These are phyloP conservation scores for Cheiracanthium punctorium DNA, from an alignment of 2,888 invertebrate genomes.

Conservation along the genomic window DNA sequence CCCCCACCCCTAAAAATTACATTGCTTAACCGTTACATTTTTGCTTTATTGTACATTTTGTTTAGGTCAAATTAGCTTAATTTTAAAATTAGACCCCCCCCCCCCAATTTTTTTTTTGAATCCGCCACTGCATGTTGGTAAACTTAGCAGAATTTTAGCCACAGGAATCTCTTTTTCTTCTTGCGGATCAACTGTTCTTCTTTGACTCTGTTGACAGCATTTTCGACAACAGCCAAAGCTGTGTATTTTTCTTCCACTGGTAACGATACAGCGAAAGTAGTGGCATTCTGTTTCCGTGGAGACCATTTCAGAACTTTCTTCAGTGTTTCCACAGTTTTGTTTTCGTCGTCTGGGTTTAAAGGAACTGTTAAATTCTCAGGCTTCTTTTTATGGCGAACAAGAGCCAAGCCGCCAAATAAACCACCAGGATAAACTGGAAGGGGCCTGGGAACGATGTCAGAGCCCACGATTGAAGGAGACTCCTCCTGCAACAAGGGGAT, in stretches of 20 bases:
- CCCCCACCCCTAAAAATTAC: too few species aligned
- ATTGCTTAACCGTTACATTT: too few species aligned
- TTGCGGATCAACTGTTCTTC: conserved; percentile 43
- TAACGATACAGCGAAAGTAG: conserved; percentile 26
- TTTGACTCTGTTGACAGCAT: conserved; percentile 55
- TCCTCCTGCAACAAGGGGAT: background rate
- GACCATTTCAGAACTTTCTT: conserved; percentile 44
- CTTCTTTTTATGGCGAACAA: background rate
- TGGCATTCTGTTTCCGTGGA: conserved; percentile 35
- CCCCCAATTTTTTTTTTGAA: too few species aligned
- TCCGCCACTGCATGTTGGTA: too few species aligned
- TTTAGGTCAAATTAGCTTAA: too few species aligned
- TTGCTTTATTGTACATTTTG: too few species aligned
- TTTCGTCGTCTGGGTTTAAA: conserved; percentile 25
- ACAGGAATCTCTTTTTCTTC: conserved; percentile 23
- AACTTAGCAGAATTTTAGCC: background rate
- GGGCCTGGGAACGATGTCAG: background rate
- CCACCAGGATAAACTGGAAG: background rate
- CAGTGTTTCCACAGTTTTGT: conserved; percentile 24
- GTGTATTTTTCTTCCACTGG: conserved; percentile 37
- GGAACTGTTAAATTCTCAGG: conserved; percentile 8
- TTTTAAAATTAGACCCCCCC: too few species aligned
- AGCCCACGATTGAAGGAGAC: background rate
- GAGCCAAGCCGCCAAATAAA: background rate
- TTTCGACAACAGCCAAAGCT: conserved; percentile 43